A percentile compares a stretch with the other conserved stretches of the same genome.
phyloP scores from a whole-genome alignment of 2,888 invertebrate genomes.

The Oxycera nigricornis region DNA sequence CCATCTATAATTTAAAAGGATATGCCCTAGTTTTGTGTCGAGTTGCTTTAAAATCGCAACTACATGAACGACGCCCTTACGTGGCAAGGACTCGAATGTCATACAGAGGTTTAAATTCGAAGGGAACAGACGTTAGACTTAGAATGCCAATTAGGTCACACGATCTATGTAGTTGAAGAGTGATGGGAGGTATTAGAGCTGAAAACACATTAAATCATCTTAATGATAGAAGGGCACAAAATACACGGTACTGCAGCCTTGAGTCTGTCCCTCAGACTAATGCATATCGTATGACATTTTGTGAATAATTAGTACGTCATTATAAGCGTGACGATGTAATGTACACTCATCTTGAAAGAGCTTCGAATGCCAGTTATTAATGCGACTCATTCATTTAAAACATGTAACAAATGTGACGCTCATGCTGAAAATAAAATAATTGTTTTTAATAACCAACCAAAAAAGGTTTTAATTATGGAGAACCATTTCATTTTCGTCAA shows the following conservation, averaged over 20 bases:
- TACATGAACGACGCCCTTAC: not conserved
- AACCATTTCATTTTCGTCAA: no score
- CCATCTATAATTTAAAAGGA: conserved; percentile 40
- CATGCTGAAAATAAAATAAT: no score
- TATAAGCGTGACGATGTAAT: no score
- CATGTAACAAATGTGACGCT: no score
- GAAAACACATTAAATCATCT: not conserved
- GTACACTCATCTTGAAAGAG: no score
- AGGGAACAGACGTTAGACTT: not conserved
- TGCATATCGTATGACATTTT: no score
- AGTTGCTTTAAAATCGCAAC: not conserved
- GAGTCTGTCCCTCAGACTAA: no score
- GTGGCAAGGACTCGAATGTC: not conserved
- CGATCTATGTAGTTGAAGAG: not conserved
- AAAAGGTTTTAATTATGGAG: no score
- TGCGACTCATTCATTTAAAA: no score
- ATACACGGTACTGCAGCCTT: not conserved
- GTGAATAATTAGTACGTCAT: no score
- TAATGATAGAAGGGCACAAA: not conserved
- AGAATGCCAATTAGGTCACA: not conserved
- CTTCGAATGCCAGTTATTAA: no score
- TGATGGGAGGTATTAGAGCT: not conserved
- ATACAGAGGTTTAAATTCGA: not conserved
- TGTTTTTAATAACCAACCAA: no score
- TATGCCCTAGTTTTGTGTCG: conserved; percentile 41